phyloP scores from a whole-genome alignment of 2,888 invertebrate genomes.

The Pyrrhosoma nymphula region DNA sequence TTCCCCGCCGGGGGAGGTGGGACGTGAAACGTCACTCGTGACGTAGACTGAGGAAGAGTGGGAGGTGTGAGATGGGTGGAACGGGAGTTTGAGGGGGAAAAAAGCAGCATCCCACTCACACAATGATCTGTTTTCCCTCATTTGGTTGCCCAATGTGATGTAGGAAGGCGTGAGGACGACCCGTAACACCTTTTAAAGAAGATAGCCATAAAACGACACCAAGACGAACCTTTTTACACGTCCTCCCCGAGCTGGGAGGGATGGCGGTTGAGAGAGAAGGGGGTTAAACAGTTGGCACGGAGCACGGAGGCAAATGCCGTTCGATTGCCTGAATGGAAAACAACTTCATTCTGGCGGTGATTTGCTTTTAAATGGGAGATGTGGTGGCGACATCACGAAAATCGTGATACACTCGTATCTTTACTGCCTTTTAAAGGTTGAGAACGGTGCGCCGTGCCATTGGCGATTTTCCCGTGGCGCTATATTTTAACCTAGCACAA shows the following conservation, averaged over 20 bases:
- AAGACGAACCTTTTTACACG: conserved; percentile 8
- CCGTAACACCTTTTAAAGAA: conserved; percentile 48
- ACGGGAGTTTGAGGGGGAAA: background rate
- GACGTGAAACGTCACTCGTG: conserved; percentile 31
- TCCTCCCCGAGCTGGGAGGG: background rate
- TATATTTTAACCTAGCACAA: background rate
- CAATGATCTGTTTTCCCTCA: conserved; percentile 62
- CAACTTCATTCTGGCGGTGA: conserved; percentile 34
- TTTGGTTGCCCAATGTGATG: conserved; percentile 64
- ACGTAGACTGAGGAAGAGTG: background rate
- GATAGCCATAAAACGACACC: conserved; percentile 53
- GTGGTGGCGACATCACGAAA: background rate
- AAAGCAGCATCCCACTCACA: conserved; percentile 23
- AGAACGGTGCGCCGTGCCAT: background rate
- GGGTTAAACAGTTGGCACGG: background rate
- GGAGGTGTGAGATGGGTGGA: background rate
- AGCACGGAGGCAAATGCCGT: background rate
- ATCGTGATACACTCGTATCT: conserved; percentile 1
- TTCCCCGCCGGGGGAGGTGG: background rate
- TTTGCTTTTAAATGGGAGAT: conserved; percentile 2
- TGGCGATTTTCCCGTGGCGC: conserved; percentile 13
- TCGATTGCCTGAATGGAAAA: conserved; percentile 1
- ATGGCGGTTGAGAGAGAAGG: background rate
- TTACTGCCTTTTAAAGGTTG: conserved; percentile 7
- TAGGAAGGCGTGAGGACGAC: conserved; percentile 17